These are phyloP conservation scores for Orycteropus afer DNA, from an alignment of 2,113 vertebrate genomes.

Conservation along the genomic window DNA sequence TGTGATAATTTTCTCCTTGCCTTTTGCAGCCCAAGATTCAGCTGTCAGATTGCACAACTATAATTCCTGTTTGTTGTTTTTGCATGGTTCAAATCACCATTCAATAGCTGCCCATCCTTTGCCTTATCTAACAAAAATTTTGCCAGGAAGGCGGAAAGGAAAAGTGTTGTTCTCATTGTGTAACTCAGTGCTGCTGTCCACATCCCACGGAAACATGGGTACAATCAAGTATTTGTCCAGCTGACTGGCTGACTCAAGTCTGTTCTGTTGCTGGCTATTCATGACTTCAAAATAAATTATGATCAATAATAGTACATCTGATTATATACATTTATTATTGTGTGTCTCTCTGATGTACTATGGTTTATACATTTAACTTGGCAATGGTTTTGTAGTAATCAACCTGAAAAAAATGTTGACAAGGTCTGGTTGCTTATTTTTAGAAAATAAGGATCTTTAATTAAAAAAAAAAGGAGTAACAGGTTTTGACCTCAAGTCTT, in stretches of 20 bases:
- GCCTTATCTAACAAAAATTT: slow-evolving; percentile 83
- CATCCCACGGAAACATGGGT: slow-evolving; percentile 81
- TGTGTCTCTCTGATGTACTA: slow-evolving; percentile 70
- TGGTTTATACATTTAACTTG: slow-evolving; percentile 70
- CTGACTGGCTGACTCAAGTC: slow-evolving; percentile 83
- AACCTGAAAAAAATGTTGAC: slow-evolving; percentile 58
- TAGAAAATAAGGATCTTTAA: slow-evolving; percentile 75
- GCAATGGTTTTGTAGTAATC: slow-evolving; percentile 71
- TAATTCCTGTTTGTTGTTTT: slow-evolving; percentile 83
- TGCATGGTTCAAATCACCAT: slow-evolving; percentile 89
- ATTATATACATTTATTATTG: slow-evolving; percentile 78
- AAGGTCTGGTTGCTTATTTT: slow-evolving; percentile 72
- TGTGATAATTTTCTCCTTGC: slow-evolving; percentile 53
- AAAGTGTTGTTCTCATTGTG: slow-evolving; percentile 83
- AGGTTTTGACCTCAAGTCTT: slow-evolving; percentile 66
- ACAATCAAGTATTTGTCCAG: slow-evolving; percentile 88
- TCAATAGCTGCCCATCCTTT: slow-evolving; percentile 83
- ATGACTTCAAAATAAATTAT: slow-evolving; percentile 92
- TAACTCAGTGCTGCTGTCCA: slow-evolving; percentile 89
- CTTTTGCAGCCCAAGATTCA: slow-evolving; percentile 64
- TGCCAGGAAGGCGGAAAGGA: slow-evolving; percentile 82
- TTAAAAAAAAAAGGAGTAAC: slow-evolving; percentile 64
- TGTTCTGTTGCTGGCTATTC: slow-evolving; percentile 92
- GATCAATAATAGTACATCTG: slow-evolving; percentile 85
- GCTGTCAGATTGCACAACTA: slow-evolving; percentile 85